phyloP scores from a whole-genome alignment of 2,797 vertebrate genomes.

The Neosilurus mollespiculum region DNA sequence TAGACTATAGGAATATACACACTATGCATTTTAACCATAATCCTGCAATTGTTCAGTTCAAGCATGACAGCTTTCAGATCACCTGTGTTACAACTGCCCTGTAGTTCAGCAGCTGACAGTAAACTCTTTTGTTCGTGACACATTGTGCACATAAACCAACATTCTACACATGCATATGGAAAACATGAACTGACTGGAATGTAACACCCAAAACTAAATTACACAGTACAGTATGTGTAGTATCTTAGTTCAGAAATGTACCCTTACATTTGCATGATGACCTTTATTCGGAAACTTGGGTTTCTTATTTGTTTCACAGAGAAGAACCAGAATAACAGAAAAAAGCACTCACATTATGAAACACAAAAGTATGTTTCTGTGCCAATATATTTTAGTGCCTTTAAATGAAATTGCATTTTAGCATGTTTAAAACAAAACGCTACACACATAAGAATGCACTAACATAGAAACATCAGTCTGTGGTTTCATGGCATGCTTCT shows the following conservation, averaged over 20 bases:
- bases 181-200: constrained; percentile 15
- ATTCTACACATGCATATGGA: constrained; percentile 38
- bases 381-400: constrained; percentile 7
- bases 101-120: constrained; percentile 39
- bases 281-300: not conserved
- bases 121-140: constrained; percentile 25
- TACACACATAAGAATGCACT: not conserved
- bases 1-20: constrained; percentile 25
- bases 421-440: constrained; percentile 9
- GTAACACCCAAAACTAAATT: constrained; percentile 15
- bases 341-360: not conserved
- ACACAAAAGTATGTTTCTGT: not conserved
- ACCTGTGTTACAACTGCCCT: constrained; percentile 50
- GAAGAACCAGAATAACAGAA: constrained; percentile 12
- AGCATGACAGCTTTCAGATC: constrained; percentile 16
- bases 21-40: constrained; percentile 22
- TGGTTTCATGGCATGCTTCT: constrained; percentile 28
- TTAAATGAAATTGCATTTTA: constrained; percentile 1
- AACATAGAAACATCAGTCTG: not conserved
- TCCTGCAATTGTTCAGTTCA: constrained; percentile 29
- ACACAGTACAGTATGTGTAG: not conserved
- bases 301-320: not conserved
- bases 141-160: not conserved
- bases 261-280: not conserved
- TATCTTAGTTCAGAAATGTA: constrained; percentile 24